Conservation (phyloP, 2,888 invertebrate species). For the Tenthredo scrophulariae region DNA sequence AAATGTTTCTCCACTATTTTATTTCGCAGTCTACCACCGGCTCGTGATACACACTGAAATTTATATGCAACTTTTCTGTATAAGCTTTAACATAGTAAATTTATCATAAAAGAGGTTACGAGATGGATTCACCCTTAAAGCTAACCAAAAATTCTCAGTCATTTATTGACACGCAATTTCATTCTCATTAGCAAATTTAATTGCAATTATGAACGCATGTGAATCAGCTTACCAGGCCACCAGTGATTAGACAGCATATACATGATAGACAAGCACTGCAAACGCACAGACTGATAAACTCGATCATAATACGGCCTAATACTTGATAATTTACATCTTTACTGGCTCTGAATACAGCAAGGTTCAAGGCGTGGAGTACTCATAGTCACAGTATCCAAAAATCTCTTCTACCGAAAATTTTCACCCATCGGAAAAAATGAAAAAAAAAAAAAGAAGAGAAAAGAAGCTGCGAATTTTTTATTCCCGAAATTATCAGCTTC, state of each 20-base stretch:
- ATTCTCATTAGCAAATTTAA: not conserved
- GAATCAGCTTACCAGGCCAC: conserved; percentile 60
- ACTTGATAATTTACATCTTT: conserved; percentile 49
- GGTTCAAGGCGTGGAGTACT: not conserved
- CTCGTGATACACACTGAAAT: conserved; percentile 32
- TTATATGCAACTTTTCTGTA: not conserved
- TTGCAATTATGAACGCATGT: not conserved
- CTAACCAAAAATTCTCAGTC: not conserved
- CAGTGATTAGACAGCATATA: conserved; percentile 63
- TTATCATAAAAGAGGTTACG: not conserved
- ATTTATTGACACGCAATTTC: not conserved
- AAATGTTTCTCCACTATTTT: conserved; percentile 28
- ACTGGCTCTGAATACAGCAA: not conserved
- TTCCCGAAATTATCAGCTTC: too few relatives aligned
- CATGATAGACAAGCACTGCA: conserved; percentile 64
- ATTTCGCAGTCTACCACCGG: not conserved
- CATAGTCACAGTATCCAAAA: not conserved
- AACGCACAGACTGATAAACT: conserved; percentile 61
- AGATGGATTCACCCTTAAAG: not conserved
- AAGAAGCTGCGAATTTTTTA: not conserved
- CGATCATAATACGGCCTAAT: conserved; percentile 58
- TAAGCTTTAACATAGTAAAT: not conserved
- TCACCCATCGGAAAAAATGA: not conserved
- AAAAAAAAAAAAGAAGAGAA: not conserved
- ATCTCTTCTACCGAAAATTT: not conserved